Evolutionary conservation across 2,113 vertebrate genomes (phyloP).

Genomic region (Proterorhinus semilunaris): DNA sequence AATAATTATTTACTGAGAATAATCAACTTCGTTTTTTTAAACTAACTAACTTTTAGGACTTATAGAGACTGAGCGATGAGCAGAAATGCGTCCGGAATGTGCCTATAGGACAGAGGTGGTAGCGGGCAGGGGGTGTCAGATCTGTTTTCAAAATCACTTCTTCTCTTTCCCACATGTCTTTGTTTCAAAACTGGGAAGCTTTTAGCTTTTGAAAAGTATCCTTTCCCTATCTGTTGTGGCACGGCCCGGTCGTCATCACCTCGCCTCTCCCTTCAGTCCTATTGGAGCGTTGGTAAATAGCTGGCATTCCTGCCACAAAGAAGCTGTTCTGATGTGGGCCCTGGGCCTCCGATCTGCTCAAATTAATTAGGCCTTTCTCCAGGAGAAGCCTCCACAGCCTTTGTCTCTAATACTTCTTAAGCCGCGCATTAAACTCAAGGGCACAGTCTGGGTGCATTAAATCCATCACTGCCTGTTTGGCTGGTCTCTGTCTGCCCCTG

Average conservation of each 20-base stretch:
- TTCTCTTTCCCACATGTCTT: constrained; percentile 69
- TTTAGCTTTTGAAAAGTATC: constrained; percentile 84
- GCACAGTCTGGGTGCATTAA: constrained; percentile 55
- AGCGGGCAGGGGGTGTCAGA: constrained; percentile 36
- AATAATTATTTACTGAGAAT: no score
- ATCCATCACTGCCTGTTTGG: constrained; percentile 71
- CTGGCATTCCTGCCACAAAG: constrained; percentile 82
- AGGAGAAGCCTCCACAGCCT: constrained; percentile 44
- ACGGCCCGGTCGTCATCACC: constrained; percentile 80
- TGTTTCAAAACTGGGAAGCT: constrained; percentile 80
- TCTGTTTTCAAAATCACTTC: constrained; percentile 75
- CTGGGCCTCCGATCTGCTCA: constrained; percentile 68
- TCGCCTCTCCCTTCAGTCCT: constrained; percentile 56
- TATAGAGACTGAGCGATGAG: constrained; percentile 6
- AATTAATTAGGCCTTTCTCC: constrained; percentile 80
- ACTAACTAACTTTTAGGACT: no score
- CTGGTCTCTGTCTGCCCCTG: constrained; percentile 49
- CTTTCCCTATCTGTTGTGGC: constrained; percentile 75
- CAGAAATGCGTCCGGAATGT: constrained; percentile 63
- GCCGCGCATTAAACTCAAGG: constrained; percentile 61
- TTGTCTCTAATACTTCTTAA: constrained; percentile 68
- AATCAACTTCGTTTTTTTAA: no score
- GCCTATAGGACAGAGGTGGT: constrained; percentile 41
- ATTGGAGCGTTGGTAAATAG: constrained; percentile 76
- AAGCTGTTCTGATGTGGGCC: constrained; percentile 71